Evolutionary conservation across 1,140 invertebrate species (phyloP).

Genomic region (Cotesia chilonis): DNA sequence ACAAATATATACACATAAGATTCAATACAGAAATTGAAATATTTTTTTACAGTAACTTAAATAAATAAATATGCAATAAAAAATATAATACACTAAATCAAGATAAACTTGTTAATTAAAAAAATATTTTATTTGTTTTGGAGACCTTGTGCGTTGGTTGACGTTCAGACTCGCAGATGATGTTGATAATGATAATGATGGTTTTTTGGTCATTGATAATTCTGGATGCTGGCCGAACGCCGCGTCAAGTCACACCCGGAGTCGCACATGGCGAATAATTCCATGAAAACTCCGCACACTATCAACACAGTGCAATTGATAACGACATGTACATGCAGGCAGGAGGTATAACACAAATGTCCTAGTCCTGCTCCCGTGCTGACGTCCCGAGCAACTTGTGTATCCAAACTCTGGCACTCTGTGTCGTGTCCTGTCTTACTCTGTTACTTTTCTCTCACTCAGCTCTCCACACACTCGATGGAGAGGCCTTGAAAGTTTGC

Average conservation of each 20-base stretch:
- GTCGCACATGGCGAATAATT: constrained; percentile 34
- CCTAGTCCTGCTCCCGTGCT: constrained; percentile 10
- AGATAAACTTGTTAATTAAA: no score
- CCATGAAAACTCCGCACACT: constrained; percentile 23
- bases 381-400: neutral
- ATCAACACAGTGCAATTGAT: no score
- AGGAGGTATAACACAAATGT: constrained; percentile 6
- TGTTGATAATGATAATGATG: neutral
- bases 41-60: neutral
- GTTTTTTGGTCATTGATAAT: constrained; percentile 4
- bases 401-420: no score
- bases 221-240: constrained; percentile 16
- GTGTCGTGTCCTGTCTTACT: no score
- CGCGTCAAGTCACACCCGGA: constrained; percentile 37
- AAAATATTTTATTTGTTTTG: neutral
- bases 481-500: constrained; percentile 15
- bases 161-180: neutral
- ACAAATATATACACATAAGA: neutral
- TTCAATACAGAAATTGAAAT: neutral
- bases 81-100: no score
- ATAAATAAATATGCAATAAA: no score
- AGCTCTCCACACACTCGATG: neutral
- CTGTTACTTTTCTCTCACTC: neutral
- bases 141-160: neutral
- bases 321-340: constrained; percentile 9